phyloP scores from a whole-genome alignment of 2,113 vertebrate genomes.

The Rhombomys opimus region DNA sequence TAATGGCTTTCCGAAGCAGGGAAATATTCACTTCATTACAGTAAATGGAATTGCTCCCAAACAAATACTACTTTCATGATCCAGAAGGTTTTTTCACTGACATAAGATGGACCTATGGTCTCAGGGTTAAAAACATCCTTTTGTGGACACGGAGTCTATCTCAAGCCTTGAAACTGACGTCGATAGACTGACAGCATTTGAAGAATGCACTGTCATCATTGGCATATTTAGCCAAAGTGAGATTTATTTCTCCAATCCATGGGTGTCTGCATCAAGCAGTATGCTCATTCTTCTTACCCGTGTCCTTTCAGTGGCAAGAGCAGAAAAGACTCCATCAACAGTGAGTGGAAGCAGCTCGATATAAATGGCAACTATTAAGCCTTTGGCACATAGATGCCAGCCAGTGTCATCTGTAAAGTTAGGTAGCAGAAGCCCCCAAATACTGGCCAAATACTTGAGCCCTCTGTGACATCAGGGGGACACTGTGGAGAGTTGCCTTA shows the following conservation, averaged over 20 bases:
- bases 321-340: not conserved
- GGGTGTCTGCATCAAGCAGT: constrained; percentile 64
- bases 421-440: not conserved
- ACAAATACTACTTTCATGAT: not conserved
- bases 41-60: not conserved
- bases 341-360: not conserved
- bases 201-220: constrained; percentile 61
- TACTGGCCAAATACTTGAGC: not conserved
- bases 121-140: not conserved
- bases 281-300: constrained; percentile 61
- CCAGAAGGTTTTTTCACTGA: not conserved
- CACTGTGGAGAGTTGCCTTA: not conserved
- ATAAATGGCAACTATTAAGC: constrained; percentile 27
- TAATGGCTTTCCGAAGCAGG: not conserved
- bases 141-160: constrained; percentile 51
- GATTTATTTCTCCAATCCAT: constrained; percentile 75
- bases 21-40: not conserved
- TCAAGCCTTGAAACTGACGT: constrained; percentile 55
- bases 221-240: constrained; percentile 70
- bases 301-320: constrained; percentile 49
- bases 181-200: not conserved
- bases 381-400: not conserved
- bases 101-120: constrained; percentile 55
- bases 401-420: not conserved
- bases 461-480: not conserved